Conservation (phyloP, 2,113 vertebrate species). For the Thinocorus orbignyianus region DNA sequence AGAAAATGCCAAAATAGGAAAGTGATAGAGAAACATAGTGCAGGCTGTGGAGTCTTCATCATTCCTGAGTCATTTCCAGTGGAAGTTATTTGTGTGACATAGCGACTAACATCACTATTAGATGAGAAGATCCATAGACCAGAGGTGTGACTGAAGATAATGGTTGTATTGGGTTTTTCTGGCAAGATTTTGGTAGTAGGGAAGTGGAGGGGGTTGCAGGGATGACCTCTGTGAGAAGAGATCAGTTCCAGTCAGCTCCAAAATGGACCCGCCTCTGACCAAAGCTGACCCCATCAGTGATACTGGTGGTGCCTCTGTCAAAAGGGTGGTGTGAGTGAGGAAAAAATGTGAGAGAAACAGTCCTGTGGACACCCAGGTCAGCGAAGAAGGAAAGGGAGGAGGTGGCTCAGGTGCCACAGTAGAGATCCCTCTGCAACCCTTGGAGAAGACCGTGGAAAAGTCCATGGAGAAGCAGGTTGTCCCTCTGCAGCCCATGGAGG, state of each 20-base stretch:
- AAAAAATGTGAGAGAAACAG: background rate
- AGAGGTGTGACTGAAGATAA: background rate
- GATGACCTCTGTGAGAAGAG: background rate
- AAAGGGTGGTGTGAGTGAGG: background rate
- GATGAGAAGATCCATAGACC: background rate
- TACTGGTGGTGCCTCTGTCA: fast-evolving
- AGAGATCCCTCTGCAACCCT: background rate
- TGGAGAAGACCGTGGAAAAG: background rate
- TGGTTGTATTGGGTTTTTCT: background rate
- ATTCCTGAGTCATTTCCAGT: background rate
- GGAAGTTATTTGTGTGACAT: background rate
- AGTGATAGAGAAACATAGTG: background rate
- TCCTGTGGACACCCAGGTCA: background rate
- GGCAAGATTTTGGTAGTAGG: background rate
- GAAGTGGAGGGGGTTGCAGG: background rate
- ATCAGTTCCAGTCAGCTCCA: background rate
- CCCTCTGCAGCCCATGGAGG: background rate
- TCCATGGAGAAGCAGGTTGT: background rate
- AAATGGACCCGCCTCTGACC: background rate
- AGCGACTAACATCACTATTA: background rate
- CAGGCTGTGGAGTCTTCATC: background rate
- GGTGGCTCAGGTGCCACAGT: background rate
- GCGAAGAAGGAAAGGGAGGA: background rate
- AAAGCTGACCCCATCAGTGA: fast-evolving
- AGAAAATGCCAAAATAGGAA: background rate